Evolutionary conservation across 2,797 vertebrate species (phyloP).

Genomic region (Phrynocephalus forsythii): DNA sequence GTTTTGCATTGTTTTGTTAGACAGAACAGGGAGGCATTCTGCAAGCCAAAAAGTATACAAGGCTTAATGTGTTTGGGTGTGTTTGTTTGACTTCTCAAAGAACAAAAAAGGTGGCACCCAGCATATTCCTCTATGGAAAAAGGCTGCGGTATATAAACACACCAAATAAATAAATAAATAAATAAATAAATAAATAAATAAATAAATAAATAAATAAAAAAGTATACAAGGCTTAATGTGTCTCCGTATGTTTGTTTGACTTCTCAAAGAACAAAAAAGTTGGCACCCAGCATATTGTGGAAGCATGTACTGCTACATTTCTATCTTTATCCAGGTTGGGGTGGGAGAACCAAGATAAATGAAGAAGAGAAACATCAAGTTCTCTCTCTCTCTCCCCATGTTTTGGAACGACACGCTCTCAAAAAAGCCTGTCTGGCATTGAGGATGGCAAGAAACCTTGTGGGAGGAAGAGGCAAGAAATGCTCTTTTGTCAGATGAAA

Average conservation of each 20-base stretch:
- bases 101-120: neutral
- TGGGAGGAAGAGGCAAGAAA: neutral
- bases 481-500: conserved; percentile 26
- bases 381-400: too few relatives aligned
- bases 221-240: neutral
- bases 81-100: neutral
- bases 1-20: neutral
- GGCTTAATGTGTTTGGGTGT: neutral
- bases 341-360: neutral
- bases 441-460: neutral
- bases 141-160: too few relatives aligned
- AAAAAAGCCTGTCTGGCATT: neutral
- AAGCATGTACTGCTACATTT: neutral
- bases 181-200: too few relatives aligned
- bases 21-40: neutral
- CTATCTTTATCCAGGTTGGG: neutral
- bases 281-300: neutral
- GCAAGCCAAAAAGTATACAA: neutral
- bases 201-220: neutral
- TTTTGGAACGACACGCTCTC: neutral
- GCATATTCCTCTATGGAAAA: too few relatives aligned
- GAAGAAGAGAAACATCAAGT: neutral
- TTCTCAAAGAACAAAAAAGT: conserved; percentile 1
- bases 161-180: too few relatives aligned
- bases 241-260: neutral